Base-by-base conservation (phyloP, 2,888 invertebrate genomes). In the Orchestes rusci region DNA sequence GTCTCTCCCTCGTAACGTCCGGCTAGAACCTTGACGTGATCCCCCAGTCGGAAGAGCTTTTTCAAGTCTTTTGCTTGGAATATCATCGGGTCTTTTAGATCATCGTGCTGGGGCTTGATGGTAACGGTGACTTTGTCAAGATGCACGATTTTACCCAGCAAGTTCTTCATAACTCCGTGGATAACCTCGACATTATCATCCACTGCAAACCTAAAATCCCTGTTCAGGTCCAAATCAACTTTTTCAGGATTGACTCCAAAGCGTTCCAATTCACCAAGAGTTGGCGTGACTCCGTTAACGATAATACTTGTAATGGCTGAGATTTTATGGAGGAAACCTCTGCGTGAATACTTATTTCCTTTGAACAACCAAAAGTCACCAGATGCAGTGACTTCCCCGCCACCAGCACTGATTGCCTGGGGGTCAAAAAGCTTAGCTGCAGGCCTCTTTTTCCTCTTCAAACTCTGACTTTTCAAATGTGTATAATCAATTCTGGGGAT, bases 401-500 rank as follows among this genome's bases (percentile, higher is more conserved):
- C 50, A 55, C 96, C 93, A 0, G 88, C 74, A 51, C 68, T 59
- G 17, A 96, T 89, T 2, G 94, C 92, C 68, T 96, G 96, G 0
- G 91, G 87, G 70, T 96, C 95, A 65, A 97, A 97, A 0, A 93
- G 85, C 69, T 95, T 96, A 8, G 92, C 87, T 0, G 85, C 74
- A 0, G 97, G 95, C 3, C 90, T 77, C 15, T 92, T 76, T 61
- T 93, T 93, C 64, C 85, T 86, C 64, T 92, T 93, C 27, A 94
- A 80, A 62, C 93, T 89, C 3, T 85, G 80, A 0, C 97, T 97
- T 57, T 99, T 74, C 52, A 88, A 80, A 53, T 91, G 75, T 0
- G 91, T 91, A 65, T 99, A 99, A 64, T 99, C 99, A 57, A 99
- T 93, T 53, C 99, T 77, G 0, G 99, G 99, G n/a, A 99, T 71